Evolutionary conservation across 2,888 invertebrate genomes (phyloP).

Genomic region (Salticus scenicus): DNA sequence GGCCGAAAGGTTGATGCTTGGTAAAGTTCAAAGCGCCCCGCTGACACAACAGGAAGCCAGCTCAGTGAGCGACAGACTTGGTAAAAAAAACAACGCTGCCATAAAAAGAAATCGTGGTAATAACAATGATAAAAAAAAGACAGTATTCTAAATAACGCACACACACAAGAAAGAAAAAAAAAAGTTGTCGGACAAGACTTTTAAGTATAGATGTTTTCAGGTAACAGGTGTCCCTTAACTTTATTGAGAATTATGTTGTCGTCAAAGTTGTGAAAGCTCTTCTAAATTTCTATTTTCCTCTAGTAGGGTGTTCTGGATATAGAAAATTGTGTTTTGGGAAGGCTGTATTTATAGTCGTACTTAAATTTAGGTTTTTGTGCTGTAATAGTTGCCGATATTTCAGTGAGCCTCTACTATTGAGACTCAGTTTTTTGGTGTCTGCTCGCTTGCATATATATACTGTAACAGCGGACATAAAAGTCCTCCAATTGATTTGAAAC

Average conservation of each 20-base stretch:
- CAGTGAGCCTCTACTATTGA: too few species aligned
- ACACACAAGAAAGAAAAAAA: constrained; percentile 5
- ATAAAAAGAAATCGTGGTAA: not conserved
- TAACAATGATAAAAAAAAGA: constrained; percentile 22
- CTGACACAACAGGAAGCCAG: constrained; percentile 61
- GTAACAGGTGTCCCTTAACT: constrained; percentile 51
- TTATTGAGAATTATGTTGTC: constrained; percentile 46
- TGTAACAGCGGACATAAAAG: too few species aligned
- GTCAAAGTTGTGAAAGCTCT: constrained; percentile 8
- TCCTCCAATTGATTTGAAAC: too few species aligned
- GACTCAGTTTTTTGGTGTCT: too few species aligned
- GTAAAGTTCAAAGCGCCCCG: constrained; percentile 68
- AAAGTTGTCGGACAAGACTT: constrained; percentile 57
- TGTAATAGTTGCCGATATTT: too few species aligned
- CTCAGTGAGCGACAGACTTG: constrained; percentile 48
- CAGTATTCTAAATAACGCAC: constrained; percentile 16
- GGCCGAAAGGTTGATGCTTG: constrained; percentile 68
- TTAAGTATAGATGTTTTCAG: constrained; percentile 13
- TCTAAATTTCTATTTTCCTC: too few species aligned
- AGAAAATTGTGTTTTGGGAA: too few species aligned
- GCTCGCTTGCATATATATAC: too few species aligned
- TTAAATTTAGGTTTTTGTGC: too few species aligned
- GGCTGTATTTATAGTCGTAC: too few species aligned
- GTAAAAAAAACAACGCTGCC: constrained; percentile 11
- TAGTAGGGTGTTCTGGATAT: too few species aligned